A percentile compares a stretch with the other conserved stretches of the same genome.
Evolutionary conservation across 1,140 invertebrate species (phyloP).

Genomic region (Paramacrobiotus metropolitanus): DNA sequence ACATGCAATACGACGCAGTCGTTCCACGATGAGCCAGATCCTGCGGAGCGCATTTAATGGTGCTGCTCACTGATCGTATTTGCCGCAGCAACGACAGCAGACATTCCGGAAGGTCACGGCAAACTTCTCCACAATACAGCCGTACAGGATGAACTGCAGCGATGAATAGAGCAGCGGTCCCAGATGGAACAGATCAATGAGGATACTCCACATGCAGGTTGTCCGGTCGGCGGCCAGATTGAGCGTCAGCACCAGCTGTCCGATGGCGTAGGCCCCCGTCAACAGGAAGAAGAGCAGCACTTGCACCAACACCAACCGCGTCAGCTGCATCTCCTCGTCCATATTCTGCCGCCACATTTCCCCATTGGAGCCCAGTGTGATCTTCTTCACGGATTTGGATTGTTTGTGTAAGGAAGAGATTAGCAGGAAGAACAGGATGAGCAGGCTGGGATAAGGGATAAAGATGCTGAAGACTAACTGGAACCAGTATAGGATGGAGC

Average conservation of each 20-base stretch:
- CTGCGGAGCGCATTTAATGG: no score
- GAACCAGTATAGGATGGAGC: neutral
- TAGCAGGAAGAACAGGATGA: neutral
- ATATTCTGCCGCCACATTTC: neutral
- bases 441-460: neutral
- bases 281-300: neutral
- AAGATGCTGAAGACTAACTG: neutral
- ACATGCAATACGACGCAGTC: no score
- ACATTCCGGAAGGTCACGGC: neutral
- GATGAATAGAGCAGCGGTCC: neutral
- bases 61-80: neutral
- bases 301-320: neutral
- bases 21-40: no score
- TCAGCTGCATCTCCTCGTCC: neutral
- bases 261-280: conserved; percentile 3
- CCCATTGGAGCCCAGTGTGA: neutral
- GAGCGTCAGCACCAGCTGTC: conserved; percentile 3
- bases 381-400: neutral
- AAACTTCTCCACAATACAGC: conserved; percentile 2
- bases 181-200: neutral
- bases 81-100: neutral
- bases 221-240: neutral
- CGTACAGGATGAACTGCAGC: conserved; percentile 3
- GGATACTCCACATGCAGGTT: neutral
- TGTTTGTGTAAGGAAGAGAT: neutral